Evolutionary conservation across 1,140 invertebrate genomes (phyloP).

Genomic region (Chrysopa pallens): DNA sequence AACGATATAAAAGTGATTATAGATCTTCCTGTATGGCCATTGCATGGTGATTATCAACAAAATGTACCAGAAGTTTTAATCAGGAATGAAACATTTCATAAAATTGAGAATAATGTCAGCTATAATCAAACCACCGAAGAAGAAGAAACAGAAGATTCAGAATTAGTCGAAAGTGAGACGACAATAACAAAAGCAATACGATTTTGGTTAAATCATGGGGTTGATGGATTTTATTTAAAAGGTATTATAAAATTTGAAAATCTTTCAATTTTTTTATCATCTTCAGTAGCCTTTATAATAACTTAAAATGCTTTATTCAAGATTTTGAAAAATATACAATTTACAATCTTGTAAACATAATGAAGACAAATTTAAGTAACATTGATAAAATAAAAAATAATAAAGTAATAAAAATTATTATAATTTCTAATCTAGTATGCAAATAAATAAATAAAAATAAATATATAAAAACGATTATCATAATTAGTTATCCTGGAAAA

Average conservation of each 20-base stretch:
- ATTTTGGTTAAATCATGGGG: slow-evolving; percentile 43
- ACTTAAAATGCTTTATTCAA: too few relatives aligned
- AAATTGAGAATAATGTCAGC: background rate
- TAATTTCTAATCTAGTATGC: too few relatives aligned
- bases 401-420: too few relatives aligned
- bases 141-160: slow-evolving; percentile 3
- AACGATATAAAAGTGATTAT: slow-evolving; percentile 52
- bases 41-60: slow-evolving; percentile 6
- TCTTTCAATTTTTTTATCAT: slow-evolving; percentile 23
- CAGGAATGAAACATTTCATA: background rate
- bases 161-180: slow-evolving; percentile 11
- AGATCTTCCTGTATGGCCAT: slow-evolving; percentile 51
- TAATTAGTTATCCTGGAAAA: too few relatives aligned
- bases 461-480: too few relatives aligned
- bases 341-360: too few relatives aligned
- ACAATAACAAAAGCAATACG: slow-evolving; percentile 32
- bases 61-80: background rate
- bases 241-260: slow-evolving; percentile 30
- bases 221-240: slow-evolving; percentile 69
- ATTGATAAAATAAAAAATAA: too few relatives aligned
- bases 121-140: background rate
- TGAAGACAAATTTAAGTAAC: too few relatives aligned
- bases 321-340: too few relatives aligned
- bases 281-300: too few relatives aligned
- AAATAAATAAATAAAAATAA: too few relatives aligned